Evolutionary conservation across 2,888 invertebrate genomes (phyloP).

Genomic region (Allacma fusca): DNA sequence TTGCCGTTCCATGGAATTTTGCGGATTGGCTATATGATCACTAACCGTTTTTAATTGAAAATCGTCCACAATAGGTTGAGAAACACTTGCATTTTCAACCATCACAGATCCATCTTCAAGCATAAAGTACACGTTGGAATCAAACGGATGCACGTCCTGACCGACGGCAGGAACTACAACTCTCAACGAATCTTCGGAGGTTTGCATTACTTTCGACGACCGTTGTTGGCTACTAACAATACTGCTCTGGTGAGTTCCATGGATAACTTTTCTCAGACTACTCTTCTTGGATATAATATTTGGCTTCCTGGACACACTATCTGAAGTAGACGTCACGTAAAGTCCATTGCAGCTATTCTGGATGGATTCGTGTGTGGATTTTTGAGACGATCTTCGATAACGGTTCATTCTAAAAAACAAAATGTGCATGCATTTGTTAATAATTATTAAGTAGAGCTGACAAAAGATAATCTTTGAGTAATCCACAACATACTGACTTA

Average conservation of each 20-base stretch:
- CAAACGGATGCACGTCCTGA: background rate
- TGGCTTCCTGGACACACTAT: constrained; percentile 29
- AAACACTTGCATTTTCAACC: background rate
- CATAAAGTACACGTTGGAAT: constrained; percentile 10
- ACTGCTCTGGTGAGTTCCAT: background rate
- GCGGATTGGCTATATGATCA: background rate
- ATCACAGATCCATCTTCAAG: constrained; percentile 26
- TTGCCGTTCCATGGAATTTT: background rate
- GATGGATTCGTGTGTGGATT: background rate
- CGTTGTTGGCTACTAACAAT: background rate
- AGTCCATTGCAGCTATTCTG: constrained; percentile 42
- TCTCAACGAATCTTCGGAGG: too few relatives aligned
- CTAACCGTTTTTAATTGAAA: background rate
- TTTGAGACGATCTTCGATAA: constrained; percentile 23
- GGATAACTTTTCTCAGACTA: background rate
- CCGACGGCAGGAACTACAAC: background rate
- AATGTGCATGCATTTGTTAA: background rate
- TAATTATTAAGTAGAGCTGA: background rate
- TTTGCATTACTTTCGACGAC: too few relatives aligned
- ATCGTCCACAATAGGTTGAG: background rate
- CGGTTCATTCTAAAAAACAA: constrained; percentile 35
- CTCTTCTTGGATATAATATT: constrained; percentile 44
- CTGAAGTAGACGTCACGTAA: constrained; percentile 32
- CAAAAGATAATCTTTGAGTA: too few relatives aligned
- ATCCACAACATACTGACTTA: too few relatives aligned